These are phyloP conservation scores for Xylota sylvarum DNA, from an alignment of 2,888 invertebrate species.

Conservation along the genomic window DNA sequence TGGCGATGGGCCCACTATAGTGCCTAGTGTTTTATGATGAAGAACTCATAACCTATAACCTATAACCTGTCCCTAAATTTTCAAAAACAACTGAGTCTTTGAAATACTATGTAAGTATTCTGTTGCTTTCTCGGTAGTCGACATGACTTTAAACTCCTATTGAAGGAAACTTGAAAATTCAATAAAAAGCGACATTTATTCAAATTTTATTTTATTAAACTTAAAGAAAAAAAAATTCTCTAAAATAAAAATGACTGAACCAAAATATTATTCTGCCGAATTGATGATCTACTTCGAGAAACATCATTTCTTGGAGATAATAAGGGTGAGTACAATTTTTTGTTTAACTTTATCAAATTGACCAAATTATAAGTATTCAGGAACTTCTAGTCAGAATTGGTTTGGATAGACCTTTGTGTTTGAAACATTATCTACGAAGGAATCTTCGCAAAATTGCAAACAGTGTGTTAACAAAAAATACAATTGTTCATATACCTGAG, in stretches of 20 bases:
- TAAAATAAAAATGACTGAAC: conserved; percentile 56
- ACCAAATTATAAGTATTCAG: conserved; percentile 18
- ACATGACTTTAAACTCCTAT: not conserved
- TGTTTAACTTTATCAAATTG: not conserved
- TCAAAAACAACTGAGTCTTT: not conserved
- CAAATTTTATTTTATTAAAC: not conserved
- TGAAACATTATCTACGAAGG: conserved; percentile 58
- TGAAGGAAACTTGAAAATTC: not conserved
- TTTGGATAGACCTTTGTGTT: conserved; percentile 59
- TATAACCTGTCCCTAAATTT: no score
- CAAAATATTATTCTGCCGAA: conserved; percentile 79
- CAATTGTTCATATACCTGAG: conserved; percentile 62
- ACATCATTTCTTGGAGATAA: conserved; percentile 81
- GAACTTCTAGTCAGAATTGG: conserved; percentile 55
- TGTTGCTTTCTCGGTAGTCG: not conserved
- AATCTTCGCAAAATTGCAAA: conserved; percentile 69
- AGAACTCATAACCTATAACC: no score
- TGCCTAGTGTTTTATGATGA: no score
- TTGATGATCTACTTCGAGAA: conserved; percentile 83
- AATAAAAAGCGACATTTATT: not conserved
- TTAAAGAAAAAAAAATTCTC: conserved; percentile 66
- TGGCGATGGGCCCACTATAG: no score
- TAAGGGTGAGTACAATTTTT: conserved; percentile 76
- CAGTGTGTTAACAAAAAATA: conserved; percentile 46
- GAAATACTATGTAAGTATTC: not conserved